Percentiles rank a stretch among this genome's conserved stretches.
phyloP scores from a whole-genome alignment of 2,888 invertebrate species.

The Cataglyphis altisquamis region DNA sequence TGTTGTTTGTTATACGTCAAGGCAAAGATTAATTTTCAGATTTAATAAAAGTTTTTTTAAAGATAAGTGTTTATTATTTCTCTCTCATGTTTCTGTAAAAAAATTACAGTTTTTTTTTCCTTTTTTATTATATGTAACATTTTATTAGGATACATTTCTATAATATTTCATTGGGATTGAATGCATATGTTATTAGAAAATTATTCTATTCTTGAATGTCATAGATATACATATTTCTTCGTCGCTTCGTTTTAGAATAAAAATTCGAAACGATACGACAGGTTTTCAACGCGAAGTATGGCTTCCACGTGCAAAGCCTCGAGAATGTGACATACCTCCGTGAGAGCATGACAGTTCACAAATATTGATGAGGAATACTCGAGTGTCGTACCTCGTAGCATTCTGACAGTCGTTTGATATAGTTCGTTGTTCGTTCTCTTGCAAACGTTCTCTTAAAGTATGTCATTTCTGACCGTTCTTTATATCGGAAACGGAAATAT shows the following conservation, averaged over 20 bases:
- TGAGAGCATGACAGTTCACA: constrained; percentile 41
- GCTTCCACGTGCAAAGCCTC: constrained; percentile 39
- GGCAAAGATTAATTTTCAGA: not conserved
- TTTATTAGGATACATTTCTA: not conserved
- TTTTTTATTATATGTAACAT: not conserved
- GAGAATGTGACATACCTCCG: constrained; percentile 41
- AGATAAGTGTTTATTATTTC: constrained; percentile 10
- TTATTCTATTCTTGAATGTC: not conserved
- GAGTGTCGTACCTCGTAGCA: not conserved
- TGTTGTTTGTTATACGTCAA: not conserved
- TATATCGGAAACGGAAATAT: constrained; percentile 31
- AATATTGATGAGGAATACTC: constrained; percentile 51
- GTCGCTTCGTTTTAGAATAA: not conserved
- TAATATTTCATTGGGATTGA: not conserved
- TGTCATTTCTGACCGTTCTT: constrained; percentile 26
- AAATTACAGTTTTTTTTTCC: not conserved
- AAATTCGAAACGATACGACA: constrained; percentile 7
- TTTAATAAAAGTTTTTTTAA: constrained; percentile 3
- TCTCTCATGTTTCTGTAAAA: not conserved
- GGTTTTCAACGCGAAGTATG: constrained; percentile 27
- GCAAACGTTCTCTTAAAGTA: constrained; percentile 20
- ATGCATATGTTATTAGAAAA: not conserved
- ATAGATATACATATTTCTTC: not conserved
- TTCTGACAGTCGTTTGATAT: constrained; percentile 48
- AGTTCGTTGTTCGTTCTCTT: constrained; percentile 24